Evolutionary conservation across 1,140 invertebrate species (phyloP).

Genomic region (Drosophila azteca): DNA sequence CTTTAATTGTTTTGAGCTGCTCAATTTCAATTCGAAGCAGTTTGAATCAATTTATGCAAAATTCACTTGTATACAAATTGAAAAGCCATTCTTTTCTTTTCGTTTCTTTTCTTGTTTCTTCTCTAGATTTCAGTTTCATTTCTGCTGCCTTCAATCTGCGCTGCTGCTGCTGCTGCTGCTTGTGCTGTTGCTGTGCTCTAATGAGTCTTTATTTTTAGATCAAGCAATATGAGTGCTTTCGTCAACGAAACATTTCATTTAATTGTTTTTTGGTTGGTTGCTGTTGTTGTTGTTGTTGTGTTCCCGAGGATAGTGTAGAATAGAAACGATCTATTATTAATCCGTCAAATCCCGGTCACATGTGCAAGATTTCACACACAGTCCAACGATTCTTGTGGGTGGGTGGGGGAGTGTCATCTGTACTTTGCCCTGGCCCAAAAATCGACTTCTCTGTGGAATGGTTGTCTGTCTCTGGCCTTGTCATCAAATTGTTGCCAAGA

Average conservation of each 20-base stretch:
- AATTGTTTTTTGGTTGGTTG: constrained; percentile 21
- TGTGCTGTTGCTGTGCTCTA: constrained; percentile 10
- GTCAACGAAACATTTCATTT: constrained; percentile 51
- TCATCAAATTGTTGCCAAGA: neutral
- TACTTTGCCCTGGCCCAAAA: constrained; percentile 39
- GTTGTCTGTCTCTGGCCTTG: neutral
- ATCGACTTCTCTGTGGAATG: neutral
- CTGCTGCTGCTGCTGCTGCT: no score
- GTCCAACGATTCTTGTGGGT: constrained; percentile 7
- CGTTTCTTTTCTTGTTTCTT: constrained; percentile 4
- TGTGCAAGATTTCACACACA: constrained; percentile 65
- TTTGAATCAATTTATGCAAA: constrained; percentile 58
- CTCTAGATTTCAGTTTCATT: constrained; percentile 1
- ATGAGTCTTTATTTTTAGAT: constrained; percentile 64
- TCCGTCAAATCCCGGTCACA: constrained; percentile 63
- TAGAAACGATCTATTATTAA: constrained; percentile 64
- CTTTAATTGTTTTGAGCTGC: constrained; percentile 68
- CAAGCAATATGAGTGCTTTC: constrained; percentile 10
- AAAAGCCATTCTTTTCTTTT: constrained; percentile 7
- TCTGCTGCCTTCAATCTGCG: constrained; percentile 30
- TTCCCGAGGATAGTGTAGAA: neutral
- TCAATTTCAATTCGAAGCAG: constrained; percentile 60
- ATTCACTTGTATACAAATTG: constrained; percentile 29
- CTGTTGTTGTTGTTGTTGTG: constrained; percentile 12
- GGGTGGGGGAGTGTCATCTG: constrained; percentile 12